These are phyloP conservation scores for Lophius piscatorius DNA, from an alignment of 2,113 vertebrate species.

Conservation along the genomic window DNA sequence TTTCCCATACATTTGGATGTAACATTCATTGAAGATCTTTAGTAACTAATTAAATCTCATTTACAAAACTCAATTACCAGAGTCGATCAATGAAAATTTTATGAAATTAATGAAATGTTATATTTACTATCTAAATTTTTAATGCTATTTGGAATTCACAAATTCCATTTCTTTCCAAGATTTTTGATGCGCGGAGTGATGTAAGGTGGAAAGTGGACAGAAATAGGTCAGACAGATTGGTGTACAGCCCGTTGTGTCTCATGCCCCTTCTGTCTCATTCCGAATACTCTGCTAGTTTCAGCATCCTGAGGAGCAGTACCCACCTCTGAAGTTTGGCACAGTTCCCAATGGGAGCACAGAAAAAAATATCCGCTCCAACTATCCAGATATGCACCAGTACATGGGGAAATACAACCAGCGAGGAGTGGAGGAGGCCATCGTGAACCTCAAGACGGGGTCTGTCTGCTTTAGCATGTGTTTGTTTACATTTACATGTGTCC, in stretches of 20 bases:
- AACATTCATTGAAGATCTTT: constrained; percentile 67
- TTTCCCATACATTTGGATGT: constrained; percentile 54
- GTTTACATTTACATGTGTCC: constrained; percentile 4
- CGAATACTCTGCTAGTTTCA: constrained; percentile 83
- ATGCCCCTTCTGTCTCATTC: constrained; percentile 56
- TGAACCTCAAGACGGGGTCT: constrained; percentile 90
- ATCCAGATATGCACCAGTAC: constrained; percentile 93
- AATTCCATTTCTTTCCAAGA: constrained; percentile 33
- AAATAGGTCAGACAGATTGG: constrained; percentile 76
- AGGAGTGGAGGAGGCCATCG: constrained; percentile 90
- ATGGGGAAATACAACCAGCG: constrained; percentile 95
- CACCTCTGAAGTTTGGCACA: constrained; percentile 91
- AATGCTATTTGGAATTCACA: constrained; percentile 49
- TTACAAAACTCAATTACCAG: constrained; percentile 52
- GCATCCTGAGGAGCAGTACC: constrained; percentile 92
- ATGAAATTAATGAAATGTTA: too few species aligned
- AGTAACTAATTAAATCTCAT: constrained; percentile 61
- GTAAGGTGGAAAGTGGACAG: constrained; percentile 69
- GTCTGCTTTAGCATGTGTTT: constrained; percentile 38
- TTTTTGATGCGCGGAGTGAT: constrained; percentile 47
- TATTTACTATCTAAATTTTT: constrained; percentile 22
- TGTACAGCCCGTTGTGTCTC: constrained; percentile 68
- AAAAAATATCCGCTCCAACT: constrained; percentile 95
- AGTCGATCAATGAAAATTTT: constrained; percentile 42
- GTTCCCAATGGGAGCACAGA: constrained; percentile 94